Evolutionary conservation across 1,140 invertebrate species (phyloP).

Genomic region (Araneus ventricosus): DNA sequence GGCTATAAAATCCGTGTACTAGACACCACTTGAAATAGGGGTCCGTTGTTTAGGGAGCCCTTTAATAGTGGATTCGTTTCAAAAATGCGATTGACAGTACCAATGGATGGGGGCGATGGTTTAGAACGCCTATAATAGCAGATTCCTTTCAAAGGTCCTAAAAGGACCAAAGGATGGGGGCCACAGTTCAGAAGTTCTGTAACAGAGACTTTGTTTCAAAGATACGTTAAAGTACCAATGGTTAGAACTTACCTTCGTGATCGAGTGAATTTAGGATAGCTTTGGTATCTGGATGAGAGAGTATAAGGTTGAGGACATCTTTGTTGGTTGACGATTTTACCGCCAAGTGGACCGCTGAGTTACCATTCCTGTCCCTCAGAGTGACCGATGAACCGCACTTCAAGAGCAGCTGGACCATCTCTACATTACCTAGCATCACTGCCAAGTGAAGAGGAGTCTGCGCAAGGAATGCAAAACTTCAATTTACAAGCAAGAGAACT

Average conservation of each 20-base stretch:
- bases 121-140: too few relatives aligned
- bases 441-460: slow-evolving; percentile 71
- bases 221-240: too few relatives aligned
- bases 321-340: slow-evolving; percentile 41
- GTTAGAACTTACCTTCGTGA: slow-evolving; percentile 61
- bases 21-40: too few relatives aligned
- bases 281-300: slow-evolving; percentile 27
- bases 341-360: slow-evolving; percentile 63
- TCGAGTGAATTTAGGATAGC: slow-evolving; percentile 37
- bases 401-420: slow-evolving; percentile 31
- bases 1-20: too few relatives aligned
- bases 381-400: slow-evolving; percentile 24
- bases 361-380: slow-evolving; percentile 61
- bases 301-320: slow-evolving; percentile 1
- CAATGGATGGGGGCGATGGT: too few relatives aligned
- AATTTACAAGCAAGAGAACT: not conserved
- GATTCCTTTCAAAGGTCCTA: too few relatives aligned
- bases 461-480: not conserved
- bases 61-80: too few relatives aligned
- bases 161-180: too few relatives aligned
- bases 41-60: too few relatives aligned
- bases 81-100: too few relatives aligned
- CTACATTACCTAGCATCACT: slow-evolving; percentile 59
- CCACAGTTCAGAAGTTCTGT: too few relatives aligned
- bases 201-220: too few relatives aligned